Evolutionary conservation across 2,113 vertebrate species (phyloP).

Genomic region (Podarcis raffonei): DNA sequence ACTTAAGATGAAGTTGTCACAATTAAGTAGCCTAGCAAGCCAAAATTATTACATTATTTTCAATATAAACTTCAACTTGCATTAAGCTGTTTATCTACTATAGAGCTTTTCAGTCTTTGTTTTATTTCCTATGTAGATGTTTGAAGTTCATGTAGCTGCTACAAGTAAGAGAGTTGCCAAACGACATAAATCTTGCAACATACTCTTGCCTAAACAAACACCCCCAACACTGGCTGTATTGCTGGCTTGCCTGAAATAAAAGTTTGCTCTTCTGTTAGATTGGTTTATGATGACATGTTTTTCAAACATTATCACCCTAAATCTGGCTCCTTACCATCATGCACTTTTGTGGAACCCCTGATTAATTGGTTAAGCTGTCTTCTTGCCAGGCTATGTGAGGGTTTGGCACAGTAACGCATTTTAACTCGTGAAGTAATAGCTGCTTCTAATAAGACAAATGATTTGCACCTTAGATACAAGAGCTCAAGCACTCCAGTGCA

Average conservation of each 20-base stretch:
- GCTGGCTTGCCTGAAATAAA: not conserved
- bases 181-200: not conserved
- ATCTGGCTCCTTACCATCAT: not conserved
- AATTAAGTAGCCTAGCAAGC: not conserved
- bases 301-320: not conserved
- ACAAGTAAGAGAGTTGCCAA: not conserved
- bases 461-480: conserved; percentile 20
- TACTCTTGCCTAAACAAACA: not conserved
- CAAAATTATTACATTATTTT: not conserved
- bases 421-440: not conserved
- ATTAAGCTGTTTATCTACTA: not conserved
- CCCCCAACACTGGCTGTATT: not conserved
- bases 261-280: not conserved
- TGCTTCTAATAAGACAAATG: not conserved
- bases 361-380: not conserved
- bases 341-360: not conserved
- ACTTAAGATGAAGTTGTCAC: not conserved
- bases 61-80: not conserved
- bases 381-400: not conserved
- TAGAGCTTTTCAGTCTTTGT: not conserved
- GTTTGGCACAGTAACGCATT: not conserved
- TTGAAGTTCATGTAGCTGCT: not conserved
- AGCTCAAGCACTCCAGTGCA: not conserved
- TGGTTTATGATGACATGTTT: not conserved
- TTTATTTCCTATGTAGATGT: not conserved